phyloP scores from a whole-genome alignment of 2,797 vertebrate species.

The Ispidina lecontei region DNA sequence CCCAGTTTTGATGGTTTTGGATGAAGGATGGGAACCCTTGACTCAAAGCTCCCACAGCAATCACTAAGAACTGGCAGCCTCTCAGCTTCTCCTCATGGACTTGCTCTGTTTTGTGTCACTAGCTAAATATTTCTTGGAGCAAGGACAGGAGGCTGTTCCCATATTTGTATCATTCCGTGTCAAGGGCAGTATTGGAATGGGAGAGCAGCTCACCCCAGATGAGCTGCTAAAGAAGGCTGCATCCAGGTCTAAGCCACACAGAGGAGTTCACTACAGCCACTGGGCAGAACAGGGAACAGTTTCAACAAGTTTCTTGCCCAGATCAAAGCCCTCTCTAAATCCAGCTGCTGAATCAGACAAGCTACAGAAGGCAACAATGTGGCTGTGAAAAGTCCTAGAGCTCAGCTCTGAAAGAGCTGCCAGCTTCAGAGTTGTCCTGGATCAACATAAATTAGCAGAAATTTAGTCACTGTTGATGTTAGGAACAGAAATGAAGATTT shows the following conservation, averaged over 20 bases:
- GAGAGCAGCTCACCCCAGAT: not conserved
- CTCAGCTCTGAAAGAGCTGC: not conserved
- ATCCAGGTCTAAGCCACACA: not conserved
- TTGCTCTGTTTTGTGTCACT: conserved; percentile 44
- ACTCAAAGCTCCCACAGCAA: conserved; percentile 12
- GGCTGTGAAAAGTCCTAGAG: not conserved
- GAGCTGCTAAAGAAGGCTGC: not conserved
- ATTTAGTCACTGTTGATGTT: not conserved
- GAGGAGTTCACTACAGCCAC: not conserved
- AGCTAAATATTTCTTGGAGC: conserved; percentile 28
- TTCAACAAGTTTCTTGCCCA: not conserved
- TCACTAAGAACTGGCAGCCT: conserved; percentile 34
- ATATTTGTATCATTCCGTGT: not conserved
- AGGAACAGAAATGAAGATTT: not conserved
- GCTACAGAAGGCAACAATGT: not conserved
- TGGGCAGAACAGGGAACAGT: not conserved
- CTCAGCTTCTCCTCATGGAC: conserved; percentile 20
- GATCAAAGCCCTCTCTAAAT: not conserved
- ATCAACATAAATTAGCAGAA: not conserved
- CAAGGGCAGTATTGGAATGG: not conserved
- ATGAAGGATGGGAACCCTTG: not conserved
- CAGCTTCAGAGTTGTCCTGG: not conserved
- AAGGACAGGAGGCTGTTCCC: conserved; percentile 2
- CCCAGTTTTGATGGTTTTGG: not conserved
- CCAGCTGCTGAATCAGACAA: not conserved